Conservation (phyloP, 1,140 invertebrate genomes). For the Elysia chlorotica region DNA sequence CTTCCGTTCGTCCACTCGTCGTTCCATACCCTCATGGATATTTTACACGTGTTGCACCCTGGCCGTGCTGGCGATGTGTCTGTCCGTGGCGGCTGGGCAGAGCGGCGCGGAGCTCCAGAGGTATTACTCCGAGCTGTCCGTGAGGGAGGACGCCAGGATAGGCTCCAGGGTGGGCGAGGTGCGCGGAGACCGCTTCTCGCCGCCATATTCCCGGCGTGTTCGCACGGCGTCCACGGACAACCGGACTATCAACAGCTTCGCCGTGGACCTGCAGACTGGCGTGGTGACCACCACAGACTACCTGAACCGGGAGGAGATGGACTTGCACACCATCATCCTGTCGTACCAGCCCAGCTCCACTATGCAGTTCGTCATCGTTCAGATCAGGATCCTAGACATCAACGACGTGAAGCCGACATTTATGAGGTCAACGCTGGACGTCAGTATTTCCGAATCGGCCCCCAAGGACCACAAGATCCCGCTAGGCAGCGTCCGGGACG, state of each 20-base stretch:
- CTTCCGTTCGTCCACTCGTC: too few species aligned
- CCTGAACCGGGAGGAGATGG: constrained; percentile 11
- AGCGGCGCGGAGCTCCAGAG: not conserved
- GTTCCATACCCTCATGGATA: too few species aligned
- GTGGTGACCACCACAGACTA: constrained; percentile 1
- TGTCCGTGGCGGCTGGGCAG: not conserved
- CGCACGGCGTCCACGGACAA: constrained; percentile 1
- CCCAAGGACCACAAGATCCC: constrained; percentile 8
- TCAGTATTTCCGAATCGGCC: constrained; percentile 10
- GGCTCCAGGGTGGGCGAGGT: constrained; percentile 9
- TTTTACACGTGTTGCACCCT: too few species aligned
- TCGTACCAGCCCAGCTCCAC: not conserved
- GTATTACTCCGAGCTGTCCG: constrained; percentile 4
- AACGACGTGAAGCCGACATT: constrained; percentile 10
- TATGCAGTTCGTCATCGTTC: constrained; percentile 4
- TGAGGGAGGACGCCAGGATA: not conserved
- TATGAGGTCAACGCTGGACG: not conserved
- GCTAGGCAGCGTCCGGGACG: constrained; percentile 15
- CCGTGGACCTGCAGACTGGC: not conserved
- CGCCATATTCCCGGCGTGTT: constrained; percentile 7
- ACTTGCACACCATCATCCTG: constrained; percentile 13
- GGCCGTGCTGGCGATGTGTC: not conserved
- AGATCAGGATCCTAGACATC: constrained; percentile 13
- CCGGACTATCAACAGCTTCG: constrained; percentile 9
- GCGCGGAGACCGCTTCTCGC: not conserved